phyloP scores from a whole-genome alignment of 53 echinoderm and acorn worm species.

The Temnopleurus reevesii region DNA sequence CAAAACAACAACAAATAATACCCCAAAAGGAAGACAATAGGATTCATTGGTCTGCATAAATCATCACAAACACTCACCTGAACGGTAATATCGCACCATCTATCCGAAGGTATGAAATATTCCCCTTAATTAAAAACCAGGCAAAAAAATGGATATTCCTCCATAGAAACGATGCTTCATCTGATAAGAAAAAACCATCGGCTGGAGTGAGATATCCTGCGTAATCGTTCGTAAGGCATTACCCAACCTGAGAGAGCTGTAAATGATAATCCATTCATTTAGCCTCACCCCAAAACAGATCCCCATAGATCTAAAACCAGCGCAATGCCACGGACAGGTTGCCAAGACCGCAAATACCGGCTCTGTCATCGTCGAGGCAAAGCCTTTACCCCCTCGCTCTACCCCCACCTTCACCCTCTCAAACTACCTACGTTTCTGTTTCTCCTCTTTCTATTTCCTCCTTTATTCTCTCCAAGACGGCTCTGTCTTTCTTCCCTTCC shows the following conservation, averaged over 20 bases:
- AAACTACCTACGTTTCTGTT: background rate
- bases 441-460: background rate
- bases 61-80: too few relatives aligned
- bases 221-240: background rate
- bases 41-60: too few relatives aligned
- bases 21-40: too few relatives aligned
- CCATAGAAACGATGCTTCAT: background rate
- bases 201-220: background rate
- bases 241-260: background rate
- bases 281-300: conserved; percentile 37
- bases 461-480: background rate
- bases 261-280: background rate
- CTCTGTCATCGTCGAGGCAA: conserved; percentile 29
- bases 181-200: background rate
- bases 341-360: conserved; percentile 31
- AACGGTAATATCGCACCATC: background rate
- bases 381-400: background rate
- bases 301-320: background rate
- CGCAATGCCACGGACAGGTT: conserved; percentile 16
- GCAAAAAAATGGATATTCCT: background rate
- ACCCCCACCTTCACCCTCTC: background rate
- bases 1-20: too few relatives aligned
- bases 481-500: too few relatives aligned
- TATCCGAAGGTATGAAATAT: background rate
- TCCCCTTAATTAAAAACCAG: conserved; percentile 25